Percentiles rank a stretch among this genome's conserved stretches.
Evolutionary conservation across 2,888 invertebrate species (phyloP).

Genomic region (Gordius sp.): DNA sequence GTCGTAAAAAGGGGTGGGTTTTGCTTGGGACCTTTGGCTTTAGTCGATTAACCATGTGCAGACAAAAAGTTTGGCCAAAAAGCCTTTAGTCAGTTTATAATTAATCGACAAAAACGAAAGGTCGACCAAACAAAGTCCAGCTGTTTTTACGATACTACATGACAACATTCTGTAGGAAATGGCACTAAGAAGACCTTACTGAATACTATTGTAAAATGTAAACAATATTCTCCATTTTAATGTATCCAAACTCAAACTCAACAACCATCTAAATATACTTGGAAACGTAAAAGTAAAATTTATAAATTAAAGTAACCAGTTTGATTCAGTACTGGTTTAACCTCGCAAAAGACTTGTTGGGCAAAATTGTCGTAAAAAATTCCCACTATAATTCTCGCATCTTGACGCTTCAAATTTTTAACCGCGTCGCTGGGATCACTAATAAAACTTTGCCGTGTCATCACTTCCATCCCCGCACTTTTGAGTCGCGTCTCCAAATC

Average conservation of each 20-base stretch:
- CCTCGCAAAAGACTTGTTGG: constrained; percentile 73
- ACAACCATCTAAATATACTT: neutral
- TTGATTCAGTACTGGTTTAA: constrained; percentile 29
- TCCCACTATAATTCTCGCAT: constrained; percentile 87
- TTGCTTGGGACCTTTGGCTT: no score
- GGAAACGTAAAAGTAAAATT: no score
- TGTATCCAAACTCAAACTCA: neutral
- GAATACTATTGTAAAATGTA: neutral
- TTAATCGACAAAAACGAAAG: no score
- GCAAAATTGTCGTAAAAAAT: constrained; percentile 94
- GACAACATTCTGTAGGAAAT: no score
- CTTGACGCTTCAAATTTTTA: constrained; percentile 61
- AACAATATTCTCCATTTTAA: neutral
- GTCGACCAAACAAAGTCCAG: no score
- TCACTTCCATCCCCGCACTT: constrained; percentile 68
- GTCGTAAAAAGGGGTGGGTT: no score
- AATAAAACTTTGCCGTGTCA: constrained; percentile 77
- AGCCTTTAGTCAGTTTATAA: no score
- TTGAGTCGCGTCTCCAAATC: constrained; percentile 77
- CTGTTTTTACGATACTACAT: no score
- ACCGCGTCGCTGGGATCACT: constrained; percentile 90
- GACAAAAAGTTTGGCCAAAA: no score
- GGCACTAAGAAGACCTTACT: no score
- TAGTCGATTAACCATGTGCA: no score
- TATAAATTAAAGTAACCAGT: neutral